These are phyloP conservation scores for Rhea americana DNA, from an alignment of 2,113 vertebrate genomes.

Conservation along the genomic window DNA sequence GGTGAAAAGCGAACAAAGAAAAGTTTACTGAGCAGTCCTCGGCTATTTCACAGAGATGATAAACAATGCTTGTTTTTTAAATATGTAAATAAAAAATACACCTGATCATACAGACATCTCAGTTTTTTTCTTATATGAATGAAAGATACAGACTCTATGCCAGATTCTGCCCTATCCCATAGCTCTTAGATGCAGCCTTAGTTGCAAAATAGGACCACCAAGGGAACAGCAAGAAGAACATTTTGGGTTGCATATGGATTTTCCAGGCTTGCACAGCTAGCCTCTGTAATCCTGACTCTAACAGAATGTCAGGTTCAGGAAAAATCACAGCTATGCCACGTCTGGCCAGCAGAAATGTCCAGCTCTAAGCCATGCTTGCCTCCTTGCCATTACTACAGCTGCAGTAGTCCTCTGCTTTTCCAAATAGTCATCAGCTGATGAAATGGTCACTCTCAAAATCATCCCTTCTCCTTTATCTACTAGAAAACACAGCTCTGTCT, in stretches of 20 bases:
- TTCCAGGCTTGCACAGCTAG: background rate
- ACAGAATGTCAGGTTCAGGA: background rate
- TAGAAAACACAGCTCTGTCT: background rate
- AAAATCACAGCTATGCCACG: background rate
- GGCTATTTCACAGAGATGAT: background rate
- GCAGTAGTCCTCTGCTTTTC: background rate
- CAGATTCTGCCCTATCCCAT: background rate
- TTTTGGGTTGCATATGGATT: background rate
- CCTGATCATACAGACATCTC: background rate
- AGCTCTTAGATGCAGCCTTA: background rate
- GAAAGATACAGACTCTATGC: fast-evolving
- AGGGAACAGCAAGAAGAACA: background rate
- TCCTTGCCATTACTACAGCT: too few species aligned
- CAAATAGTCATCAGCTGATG: background rate
- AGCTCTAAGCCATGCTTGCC: background rate
- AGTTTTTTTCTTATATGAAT: background rate
- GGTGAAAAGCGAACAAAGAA: background rate
- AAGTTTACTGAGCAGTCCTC: background rate
- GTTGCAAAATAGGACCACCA: background rate
- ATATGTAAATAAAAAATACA: background rate
- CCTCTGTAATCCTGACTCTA: background rate
- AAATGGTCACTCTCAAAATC: background rate
- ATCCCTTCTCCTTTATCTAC: background rate
- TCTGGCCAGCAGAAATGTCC: background rate
- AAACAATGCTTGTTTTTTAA: background rate